Evolutionary conservation across 2,113 vertebrate species (phyloP).

Genomic region (Dromiciops gliroides): DNA sequence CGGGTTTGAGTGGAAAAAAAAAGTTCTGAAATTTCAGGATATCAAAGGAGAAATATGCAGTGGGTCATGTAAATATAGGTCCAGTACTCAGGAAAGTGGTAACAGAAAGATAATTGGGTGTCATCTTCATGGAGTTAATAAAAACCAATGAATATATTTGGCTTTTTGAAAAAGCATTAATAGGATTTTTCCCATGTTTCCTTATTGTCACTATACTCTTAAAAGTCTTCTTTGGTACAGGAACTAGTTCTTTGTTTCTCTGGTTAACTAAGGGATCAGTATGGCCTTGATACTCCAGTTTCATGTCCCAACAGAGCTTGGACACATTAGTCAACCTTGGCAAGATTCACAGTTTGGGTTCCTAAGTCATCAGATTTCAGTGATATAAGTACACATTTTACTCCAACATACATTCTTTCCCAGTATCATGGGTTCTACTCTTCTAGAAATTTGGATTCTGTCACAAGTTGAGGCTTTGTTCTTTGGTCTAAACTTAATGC

Average conservation of each 20-base stretch:
- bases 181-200: background rate
- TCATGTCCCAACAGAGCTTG: background rate
- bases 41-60: background rate
- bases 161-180: conserved; percentile 33
- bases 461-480: conserved; percentile 33
- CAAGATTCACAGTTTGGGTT: background rate
- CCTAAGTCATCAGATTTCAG: conserved; percentile 42
- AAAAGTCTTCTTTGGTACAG: background rate
- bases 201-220: background rate
- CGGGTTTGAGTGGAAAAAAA: background rate
- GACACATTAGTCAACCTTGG: conserved; percentile 33
- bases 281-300: background rate
- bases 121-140: background rate
- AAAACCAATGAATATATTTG: conserved; percentile 4
- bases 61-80: background rate
- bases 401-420: conserved; percentile 35
- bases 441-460: conserved; percentile 41
- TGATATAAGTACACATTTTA: conserved; percentile 27
- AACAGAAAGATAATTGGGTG: background rate
- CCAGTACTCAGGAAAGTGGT: background rate
- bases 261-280: background rate
- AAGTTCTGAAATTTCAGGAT: background rate
- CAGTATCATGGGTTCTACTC: conserved; percentile 5
- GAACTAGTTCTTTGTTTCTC: background rate
- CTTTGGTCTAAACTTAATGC: conserved; percentile 23